phyloP scores from a whole-genome alignment of 1,140 invertebrate species.

The Lepidurus arcticus region DNA sequence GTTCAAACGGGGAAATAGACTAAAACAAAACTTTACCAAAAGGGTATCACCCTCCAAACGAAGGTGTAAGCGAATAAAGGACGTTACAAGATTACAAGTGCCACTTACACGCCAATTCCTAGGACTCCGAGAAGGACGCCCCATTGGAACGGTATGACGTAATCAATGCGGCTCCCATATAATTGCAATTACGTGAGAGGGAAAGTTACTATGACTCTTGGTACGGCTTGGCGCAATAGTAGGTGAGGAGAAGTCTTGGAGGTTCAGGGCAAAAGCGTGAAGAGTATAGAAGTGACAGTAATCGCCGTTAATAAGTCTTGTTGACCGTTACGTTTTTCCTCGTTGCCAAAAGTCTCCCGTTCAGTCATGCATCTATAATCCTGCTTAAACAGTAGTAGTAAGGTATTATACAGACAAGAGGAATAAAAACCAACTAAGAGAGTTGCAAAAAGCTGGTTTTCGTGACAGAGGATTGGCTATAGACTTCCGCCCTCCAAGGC shows the following conservation, averaged over 20 bases:
- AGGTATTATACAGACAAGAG: no score
- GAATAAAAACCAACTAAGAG: background rate
- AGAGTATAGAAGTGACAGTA: slow-evolving; percentile 12
- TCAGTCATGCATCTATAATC: slow-evolving; percentile 22
- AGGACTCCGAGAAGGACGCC: background rate
- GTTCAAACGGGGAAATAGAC: background rate
- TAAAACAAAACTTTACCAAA: no score
- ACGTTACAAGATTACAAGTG: background rate
- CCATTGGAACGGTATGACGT: background rate
- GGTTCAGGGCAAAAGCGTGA: background rate
- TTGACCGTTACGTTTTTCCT: background rate
- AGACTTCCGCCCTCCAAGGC: background rate
- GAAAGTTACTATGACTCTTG: background rate
- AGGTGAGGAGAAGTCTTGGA: background rate
- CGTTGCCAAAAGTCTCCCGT: background rate
- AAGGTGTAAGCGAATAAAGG: no score
- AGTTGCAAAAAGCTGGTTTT: background rate
- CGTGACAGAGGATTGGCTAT: slow-evolving; percentile 3
- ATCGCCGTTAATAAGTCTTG: background rate
- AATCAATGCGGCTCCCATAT: background rate
- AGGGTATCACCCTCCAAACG: no score
- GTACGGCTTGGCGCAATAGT: background rate
- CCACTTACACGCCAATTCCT: background rate
- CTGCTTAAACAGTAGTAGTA: background rate
- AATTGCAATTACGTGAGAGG: slow-evolving; percentile 21